Evolutionary conservation across 2,113 vertebrate species (phyloP), one percentile per base, ranked within the genome.

Genomic region (Toxotes jaculatrix): DNA sequence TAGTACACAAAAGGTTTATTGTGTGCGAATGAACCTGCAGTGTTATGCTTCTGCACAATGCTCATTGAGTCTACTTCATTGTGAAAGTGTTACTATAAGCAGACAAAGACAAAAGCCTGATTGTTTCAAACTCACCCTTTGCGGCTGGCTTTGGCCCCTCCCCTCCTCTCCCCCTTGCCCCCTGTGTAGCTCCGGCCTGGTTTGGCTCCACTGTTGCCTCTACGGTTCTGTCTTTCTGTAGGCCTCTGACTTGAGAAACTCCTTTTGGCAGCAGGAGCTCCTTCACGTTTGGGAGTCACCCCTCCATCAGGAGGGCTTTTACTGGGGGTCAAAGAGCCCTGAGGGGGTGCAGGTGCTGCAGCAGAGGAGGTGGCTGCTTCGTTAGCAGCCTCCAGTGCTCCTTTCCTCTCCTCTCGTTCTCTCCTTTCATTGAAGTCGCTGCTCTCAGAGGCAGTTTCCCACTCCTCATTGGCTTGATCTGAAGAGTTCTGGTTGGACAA

Each of bases 401-500:
- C 95, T 88, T 97, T 98, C 83, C 96, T 96, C 82, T 99, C 98
- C 79, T 98, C 98, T 64, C 98, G 96, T 74, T 99, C 98, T 51
- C 98, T 92, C 60, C 98, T 95, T 87, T 99, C 98, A 32, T 99
- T 99, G 93, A 99, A 99, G 92, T 99, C 98, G 0, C 98, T 99
- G 89, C 98, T 99, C 93, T 99, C 98, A 0, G 98, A 99, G 34
- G 98, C 98, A 0, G 98, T 99, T 90, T 99, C 98, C 98, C 98
- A 99, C 74, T 99, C 98, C 83, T 99, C 98, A 8, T 99, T 99
- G 62, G 98, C 98, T 92, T 99, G 98, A 88, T 99, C 98, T 38
- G 98, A 99, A 7, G 98, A 99, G 88, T 99, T 99, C 92, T 99
- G 98, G 83, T 99, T 99, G 64, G 98, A 99, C 85, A 99, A 89